Conservation (phyloP, 2,888 invertebrate genomes). For the Caenorhabditis macrosperma region DNA sequence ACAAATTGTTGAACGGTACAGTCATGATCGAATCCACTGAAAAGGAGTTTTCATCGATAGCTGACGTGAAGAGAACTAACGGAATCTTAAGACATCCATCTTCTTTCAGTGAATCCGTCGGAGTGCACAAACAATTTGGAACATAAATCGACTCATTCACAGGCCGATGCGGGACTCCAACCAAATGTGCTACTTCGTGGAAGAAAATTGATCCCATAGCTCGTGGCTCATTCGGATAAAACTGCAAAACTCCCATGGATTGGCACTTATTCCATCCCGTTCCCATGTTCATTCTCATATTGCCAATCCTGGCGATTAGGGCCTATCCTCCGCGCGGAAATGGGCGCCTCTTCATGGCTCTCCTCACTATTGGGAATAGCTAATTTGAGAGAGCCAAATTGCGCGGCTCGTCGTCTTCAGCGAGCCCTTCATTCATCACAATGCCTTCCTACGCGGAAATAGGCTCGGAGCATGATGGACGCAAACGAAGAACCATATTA, state of each 20-base stretch:
- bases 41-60: conserved; percentile 27
- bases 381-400: conserved; percentile 59
- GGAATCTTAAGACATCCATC: conserved; percentile 74
- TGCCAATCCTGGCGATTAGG: conserved; percentile 47
- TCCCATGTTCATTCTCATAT: conserved; percentile 43
- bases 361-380: conserved; percentile 53
- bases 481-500: conserved; percentile 45
- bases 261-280: no score
- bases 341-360: conserved; percentile 25
- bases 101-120: conserved; percentile 26
- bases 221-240: conserved; percentile 59
- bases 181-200: conserved; percentile 75
- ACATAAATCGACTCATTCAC: conserved; percentile 64
- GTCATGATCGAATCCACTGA: conserved; percentile 79
- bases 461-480: conserved; percentile 13
- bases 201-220: conserved; percentile 80
- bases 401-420: conserved; percentile 34
- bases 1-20: conserved; percentile 77
- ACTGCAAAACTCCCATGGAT: conserved; percentile 24
- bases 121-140: conserved; percentile 60
- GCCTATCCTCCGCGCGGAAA: conserved; percentile 47
- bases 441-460: conserved; percentile 29
- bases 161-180: conserved; percentile 75
- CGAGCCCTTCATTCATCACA: conserved; percentile 48
- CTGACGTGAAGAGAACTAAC: conserved; percentile 47